A percentile compares a stretch with the other conserved stretches of the same genome.
These are phyloP conservation scores for Alviniconcha marisindica DNA, from an alignment of 1,140 invertebrate genomes.

Conservation along the genomic window DNA sequence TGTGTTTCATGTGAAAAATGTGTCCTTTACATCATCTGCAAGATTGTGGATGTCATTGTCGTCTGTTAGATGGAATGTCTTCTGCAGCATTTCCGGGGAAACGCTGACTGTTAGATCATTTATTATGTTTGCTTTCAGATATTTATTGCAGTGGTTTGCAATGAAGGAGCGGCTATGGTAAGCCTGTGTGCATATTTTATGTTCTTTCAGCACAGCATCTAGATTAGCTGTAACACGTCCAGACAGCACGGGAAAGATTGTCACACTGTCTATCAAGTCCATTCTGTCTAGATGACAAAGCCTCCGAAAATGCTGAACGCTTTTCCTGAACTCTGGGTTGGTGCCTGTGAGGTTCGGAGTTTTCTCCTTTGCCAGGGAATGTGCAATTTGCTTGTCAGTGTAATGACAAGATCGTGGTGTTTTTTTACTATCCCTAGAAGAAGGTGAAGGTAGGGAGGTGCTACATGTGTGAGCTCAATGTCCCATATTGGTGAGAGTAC, in stretches of 20 bases:
- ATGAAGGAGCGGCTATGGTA: slow-evolving; percentile 33
- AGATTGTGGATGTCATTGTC: neutral
- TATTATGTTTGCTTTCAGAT: neutral
- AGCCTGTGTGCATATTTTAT: slow-evolving; percentile 21
- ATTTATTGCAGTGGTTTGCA: slow-evolving; percentile 32
- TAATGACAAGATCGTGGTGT: slow-evolving; percentile 22
- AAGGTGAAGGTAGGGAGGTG: slow-evolving; percentile 34
- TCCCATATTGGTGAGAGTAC: neutral
- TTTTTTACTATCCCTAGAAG: slow-evolving; percentile 26
- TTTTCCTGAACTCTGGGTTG: too few relatives aligned
- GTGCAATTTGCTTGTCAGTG: neutral
- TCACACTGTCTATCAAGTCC: too few relatives aligned
- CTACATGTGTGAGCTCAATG: neutral
- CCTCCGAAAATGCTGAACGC: too few relatives aligned
- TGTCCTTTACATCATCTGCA: neutral
- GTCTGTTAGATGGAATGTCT: neutral
- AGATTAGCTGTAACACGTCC: slow-evolving; percentile 7
- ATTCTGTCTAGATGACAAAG: too few relatives aligned
- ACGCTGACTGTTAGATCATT: neutral
- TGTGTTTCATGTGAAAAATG: neutral
- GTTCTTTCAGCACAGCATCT: neutral
- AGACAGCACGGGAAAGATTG: neutral
- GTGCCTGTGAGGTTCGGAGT: too few relatives aligned
- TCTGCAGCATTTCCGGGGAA: neutral
- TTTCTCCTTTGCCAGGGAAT: too few relatives aligned